Evolutionary conservation across 1,140 invertebrate genomes (phyloP).

Genomic region (Rhyacophila brunnea): DNA sequence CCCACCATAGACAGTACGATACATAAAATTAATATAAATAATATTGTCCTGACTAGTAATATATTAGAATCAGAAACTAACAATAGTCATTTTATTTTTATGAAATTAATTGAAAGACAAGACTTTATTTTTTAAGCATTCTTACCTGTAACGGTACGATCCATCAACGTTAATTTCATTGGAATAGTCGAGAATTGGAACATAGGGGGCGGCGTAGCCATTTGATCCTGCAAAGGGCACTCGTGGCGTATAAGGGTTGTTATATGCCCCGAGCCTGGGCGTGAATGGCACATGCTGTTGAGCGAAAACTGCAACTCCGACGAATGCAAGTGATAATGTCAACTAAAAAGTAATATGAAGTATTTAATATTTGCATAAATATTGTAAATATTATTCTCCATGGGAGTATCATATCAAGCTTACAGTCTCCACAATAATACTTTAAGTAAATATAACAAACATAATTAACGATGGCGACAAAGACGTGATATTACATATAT

Average conservation of each 20-base stretch:
- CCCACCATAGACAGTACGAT: too few species aligned
- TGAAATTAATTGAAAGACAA: neutral
- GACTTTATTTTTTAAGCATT: conserved; percentile 3
- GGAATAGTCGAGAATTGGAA: conserved; percentile 45
- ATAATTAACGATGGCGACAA: too few species aligned
- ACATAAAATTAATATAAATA: too few species aligned
- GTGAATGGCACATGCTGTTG: conserved; percentile 15
- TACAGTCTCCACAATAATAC: too few species aligned
- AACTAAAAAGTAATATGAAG: conserved; percentile 8
- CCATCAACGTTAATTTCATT: conserved; percentile 44
- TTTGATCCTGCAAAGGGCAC: conserved; percentile 30
- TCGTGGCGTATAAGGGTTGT: conserved; percentile 35
- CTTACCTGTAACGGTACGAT: conserved; percentile 47
- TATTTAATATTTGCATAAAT: too few species aligned
- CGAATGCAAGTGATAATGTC: conserved; percentile 20
- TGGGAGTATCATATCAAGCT: too few species aligned
- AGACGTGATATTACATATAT: too few species aligned
- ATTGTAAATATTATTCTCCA: too few species aligned
- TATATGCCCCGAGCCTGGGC: conserved; percentile 31
- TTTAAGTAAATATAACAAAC: too few species aligned
- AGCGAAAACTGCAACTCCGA: conserved; percentile 21
- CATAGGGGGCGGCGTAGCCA: conserved; percentile 36
- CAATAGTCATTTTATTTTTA: neutral
- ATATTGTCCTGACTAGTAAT: too few species aligned
- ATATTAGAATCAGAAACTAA: too few species aligned